Percentiles rank a stretch among this genome's conserved stretches.
Evolutionary conservation across 1,140 invertebrate genomes (phyloP).

Genomic region (Atta texana): DNA sequence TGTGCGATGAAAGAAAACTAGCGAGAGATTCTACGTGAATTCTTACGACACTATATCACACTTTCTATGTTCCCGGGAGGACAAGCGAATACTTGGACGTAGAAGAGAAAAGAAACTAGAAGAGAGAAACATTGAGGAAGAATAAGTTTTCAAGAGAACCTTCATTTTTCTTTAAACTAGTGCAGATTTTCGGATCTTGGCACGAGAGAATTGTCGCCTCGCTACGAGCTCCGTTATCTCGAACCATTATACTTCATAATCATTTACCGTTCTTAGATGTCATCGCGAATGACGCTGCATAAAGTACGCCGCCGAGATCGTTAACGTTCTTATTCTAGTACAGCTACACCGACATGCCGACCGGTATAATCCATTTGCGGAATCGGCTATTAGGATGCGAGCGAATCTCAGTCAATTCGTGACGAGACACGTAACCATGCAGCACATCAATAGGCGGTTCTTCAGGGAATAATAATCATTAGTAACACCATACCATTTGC

Average conservation of each 20-base stretch:
- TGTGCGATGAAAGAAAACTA: slow-evolving; percentile 17
- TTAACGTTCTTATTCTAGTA: slow-evolving; percentile 46
- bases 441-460: not conserved
- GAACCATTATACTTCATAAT: slow-evolving; percentile 37
- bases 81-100: not conserved
- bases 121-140: not conserved
- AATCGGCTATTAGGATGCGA: slow-evolving; percentile 44
- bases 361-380: slow-evolving; percentile 43
- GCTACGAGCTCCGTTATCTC: slow-evolving; percentile 28
- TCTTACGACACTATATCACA: not conserved
- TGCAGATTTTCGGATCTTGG: slow-evolving; percentile 10
- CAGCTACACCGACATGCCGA: slow-evolving; percentile 1
- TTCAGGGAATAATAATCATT: slow-evolving; percentile 28
- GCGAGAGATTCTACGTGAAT: not conserved
- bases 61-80: not conserved
- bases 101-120: not conserved
- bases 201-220: not conserved
- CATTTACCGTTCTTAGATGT: slow-evolving; percentile 31
- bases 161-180: not conserved
- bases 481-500: slow-evolving; percentile 29
- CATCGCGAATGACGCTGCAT: slow-evolving; percentile 38
- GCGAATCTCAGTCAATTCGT: slow-evolving; percentile 9
- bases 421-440: not conserved
- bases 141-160: no score
- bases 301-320: slow-evolving; percentile 27